Evolutionary conservation across 2,113 vertebrate species (phyloP).

Genomic region (Oenanthe oenanthe): DNA sequence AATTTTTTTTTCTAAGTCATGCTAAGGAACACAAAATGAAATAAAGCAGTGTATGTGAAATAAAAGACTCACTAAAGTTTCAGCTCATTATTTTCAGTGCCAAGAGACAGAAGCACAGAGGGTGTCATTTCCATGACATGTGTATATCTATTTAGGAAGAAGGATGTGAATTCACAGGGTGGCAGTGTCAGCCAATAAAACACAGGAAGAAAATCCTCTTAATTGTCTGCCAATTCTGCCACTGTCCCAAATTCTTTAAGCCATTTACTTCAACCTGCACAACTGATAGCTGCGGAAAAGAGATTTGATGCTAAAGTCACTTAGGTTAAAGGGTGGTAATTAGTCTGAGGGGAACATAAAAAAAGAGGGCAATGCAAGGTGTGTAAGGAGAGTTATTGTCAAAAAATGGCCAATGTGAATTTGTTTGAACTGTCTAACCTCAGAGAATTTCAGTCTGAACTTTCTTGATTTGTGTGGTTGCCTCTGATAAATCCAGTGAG

Average conservation of each 20-base stretch:
- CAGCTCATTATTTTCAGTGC: background rate
- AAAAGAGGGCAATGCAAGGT: background rate
- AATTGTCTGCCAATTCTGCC: background rate
- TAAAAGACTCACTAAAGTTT: background rate
- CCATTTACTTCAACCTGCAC: background rate
- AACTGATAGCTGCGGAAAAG: background rate
- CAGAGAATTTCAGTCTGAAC: background rate
- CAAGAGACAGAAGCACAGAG: background rate
- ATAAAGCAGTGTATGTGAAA: background rate
- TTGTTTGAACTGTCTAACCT: background rate
- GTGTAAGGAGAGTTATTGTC: background rate
- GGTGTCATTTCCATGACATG: background rate
- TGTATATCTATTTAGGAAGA: background rate
- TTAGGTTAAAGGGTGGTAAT: conserved; percentile 20
- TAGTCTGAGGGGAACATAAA: background rate
- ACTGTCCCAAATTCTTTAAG: background rate
- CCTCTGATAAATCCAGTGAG: background rate
- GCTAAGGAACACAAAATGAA: background rate
- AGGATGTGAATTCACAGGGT: background rate
- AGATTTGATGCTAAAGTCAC: background rate
- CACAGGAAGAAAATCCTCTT: background rate
- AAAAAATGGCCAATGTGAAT: background rate
- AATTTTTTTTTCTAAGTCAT: background rate
- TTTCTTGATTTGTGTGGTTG: background rate
- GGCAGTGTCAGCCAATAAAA: background rate